Evolutionary conservation across 2,888 invertebrate genomes (phyloP), one percentile per base, ranked within the genome.

Genomic region (Drosophila maculinotata): DNA sequence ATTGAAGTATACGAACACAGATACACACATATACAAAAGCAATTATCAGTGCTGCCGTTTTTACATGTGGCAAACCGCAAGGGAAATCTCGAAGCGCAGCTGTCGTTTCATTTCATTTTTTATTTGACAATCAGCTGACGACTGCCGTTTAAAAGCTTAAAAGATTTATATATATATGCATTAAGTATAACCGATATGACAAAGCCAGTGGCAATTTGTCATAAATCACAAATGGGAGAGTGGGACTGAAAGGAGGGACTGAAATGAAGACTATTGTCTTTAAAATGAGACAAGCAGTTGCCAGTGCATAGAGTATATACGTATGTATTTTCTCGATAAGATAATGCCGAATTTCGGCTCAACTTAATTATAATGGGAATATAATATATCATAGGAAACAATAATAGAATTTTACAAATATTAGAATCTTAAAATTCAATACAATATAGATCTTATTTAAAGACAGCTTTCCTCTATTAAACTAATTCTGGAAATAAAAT

Each of bases 71-170:
- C 39, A 39, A 66, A 33, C 69, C 73, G 15, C 69, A 66, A 23
- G 73, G 67, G 72, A 72, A 70, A 58, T 72, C 28, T 58, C 47
- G 7, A 66, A 54, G 17, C 63, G 41, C 70, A 54, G 68, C 72
- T 58, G 72, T 39, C 26, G 38, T 20, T 44, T 36, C 23, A 23
- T 38, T 41, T 3, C 25, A 45, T 38, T 45, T 56, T 35, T 48
- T 56, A 45, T 60, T 64, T 59, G 49, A 73, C 62, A 76, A 68
- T 63, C 69, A 69, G 54, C 54, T 51, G 68, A 9, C 26, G 68
- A 33, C 28, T 33, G 36, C 25, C 35, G 12, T 36, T 59, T 12
- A 42, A 26, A 47, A 39, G 20, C 20, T 48, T 35, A 23, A 30
- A 48, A 35, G 31, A n/a, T 36, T 12, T 23, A 15, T 31, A 12